These are phyloP conservation scores for Picus viridis DNA, from an alignment of 2,797 vertebrate genomes.

Conservation along the genomic window DNA sequence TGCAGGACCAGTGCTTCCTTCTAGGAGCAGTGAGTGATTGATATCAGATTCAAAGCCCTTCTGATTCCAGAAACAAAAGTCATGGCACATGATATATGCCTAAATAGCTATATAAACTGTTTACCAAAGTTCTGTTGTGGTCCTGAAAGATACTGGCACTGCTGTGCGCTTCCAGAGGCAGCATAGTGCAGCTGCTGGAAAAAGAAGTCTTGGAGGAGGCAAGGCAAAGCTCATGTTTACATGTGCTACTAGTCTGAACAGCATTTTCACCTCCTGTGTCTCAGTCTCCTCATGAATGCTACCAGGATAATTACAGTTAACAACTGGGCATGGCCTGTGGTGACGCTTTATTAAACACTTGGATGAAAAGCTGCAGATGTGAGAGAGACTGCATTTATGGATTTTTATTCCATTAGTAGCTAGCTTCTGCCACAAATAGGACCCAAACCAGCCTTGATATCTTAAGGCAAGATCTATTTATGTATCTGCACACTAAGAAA, in stretches of 20 bases:
- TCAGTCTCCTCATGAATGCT: neutral
- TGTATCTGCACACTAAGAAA: slow-evolving; percentile 18
- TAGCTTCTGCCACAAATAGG: slow-evolving; percentile 26
- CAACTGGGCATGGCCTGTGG: neutral
- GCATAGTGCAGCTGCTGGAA: neutral
- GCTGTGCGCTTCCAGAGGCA: neutral
- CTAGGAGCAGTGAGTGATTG: neutral
- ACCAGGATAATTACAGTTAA: slow-evolving; percentile 12
- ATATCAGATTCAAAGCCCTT: neutral
- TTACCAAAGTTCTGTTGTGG: neutral
- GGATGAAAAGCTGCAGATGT: neutral
- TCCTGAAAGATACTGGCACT: neutral
- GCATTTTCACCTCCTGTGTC: neutral
- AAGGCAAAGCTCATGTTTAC: neutral
- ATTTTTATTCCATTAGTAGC: slow-evolving; percentile 41
- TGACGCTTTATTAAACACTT: neutral
- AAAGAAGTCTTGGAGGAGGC: neutral
- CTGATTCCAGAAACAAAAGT: neutral
- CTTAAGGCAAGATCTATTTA: slow-evolving; percentile 2
- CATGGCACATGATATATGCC: neutral
- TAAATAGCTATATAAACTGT: neutral
- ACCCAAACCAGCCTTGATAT: neutral
- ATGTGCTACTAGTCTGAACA: neutral
- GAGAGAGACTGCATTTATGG: neutral
- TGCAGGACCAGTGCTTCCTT: neutral